Evolutionary conservation across 2,797 vertebrate species (phyloP).

Genomic region (Macropodus opercularis): DNA sequence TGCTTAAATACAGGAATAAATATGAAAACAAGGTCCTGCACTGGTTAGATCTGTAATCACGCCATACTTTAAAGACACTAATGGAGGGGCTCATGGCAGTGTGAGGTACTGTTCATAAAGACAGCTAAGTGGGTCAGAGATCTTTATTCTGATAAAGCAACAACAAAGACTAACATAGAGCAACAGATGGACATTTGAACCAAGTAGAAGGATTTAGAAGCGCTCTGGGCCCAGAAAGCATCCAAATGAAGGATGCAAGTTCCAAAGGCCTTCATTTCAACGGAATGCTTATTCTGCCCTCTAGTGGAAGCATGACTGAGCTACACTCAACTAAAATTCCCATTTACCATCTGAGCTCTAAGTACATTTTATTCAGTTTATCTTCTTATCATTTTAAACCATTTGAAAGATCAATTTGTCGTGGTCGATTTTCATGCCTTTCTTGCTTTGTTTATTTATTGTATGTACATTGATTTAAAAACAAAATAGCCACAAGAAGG

Average conservation of each 20-base stretch:
- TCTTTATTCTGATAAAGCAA: conserved; percentile 47
- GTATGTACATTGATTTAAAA: neutral
- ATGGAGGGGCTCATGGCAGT: conserved; percentile 2
- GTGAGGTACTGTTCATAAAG: conserved; percentile 66
- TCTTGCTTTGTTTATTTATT: neutral
- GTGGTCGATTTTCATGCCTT: too few species aligned
- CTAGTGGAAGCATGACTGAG: conserved; percentile 37
- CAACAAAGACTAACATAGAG: conserved; percentile 16
- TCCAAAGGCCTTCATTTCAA: neutral
- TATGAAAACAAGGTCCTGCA: conserved; percentile 62
- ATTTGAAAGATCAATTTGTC: too few species aligned
- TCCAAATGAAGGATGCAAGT: conserved; percentile 21
- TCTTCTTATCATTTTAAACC: neutral
- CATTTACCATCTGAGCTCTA: neutral
- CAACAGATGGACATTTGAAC: conserved; percentile 45
- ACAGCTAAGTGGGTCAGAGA: conserved; percentile 69
- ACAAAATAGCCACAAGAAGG: too few species aligned
- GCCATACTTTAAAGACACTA: conserved; percentile 67
- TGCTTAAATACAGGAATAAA: conserved; percentile 61
- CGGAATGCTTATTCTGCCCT: conserved; percentile 51
- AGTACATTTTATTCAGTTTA: neutral
- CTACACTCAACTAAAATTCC: neutral
- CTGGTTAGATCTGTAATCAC: conserved; percentile 79
- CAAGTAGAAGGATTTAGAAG: conserved; percentile 27
- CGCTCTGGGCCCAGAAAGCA: conserved; percentile 19